phyloP scores from a whole-genome alignment of 2,797 vertebrate species.

The Brotula barbata region DNA sequence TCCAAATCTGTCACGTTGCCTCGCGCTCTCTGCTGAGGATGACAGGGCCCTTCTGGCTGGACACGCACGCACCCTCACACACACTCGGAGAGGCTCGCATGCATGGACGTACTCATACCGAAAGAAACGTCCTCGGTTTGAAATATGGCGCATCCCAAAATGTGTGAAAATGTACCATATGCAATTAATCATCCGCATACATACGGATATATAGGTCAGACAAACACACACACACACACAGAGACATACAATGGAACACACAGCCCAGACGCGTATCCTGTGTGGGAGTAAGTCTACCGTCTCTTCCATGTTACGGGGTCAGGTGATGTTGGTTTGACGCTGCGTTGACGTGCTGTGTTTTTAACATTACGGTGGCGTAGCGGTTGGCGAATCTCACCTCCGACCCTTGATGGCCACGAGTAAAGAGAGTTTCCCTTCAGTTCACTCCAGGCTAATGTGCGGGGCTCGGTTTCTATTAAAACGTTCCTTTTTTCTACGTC shows the following conservation, averaged over 20 bases:
- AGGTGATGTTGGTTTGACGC: too few species aligned
- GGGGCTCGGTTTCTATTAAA: slow-evolving; percentile 13
- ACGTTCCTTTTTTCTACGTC: slow-evolving; percentile 4
- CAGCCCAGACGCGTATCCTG: not conserved
- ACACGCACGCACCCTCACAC: slow-evolving; percentile 8
- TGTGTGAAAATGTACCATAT: not conserved
- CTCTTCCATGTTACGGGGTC: too few species aligned
- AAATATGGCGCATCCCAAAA: too few species aligned
- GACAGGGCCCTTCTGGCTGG: slow-evolving; percentile 46
- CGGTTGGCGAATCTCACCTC: not conserved
- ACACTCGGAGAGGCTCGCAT: not conserved
- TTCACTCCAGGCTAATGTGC: slow-evolving; percentile 1
- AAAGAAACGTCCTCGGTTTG: not conserved
- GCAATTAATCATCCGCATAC: not conserved
- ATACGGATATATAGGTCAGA: not conserved
- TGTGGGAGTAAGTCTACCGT: too few species aligned
- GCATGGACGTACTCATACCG: not conserved
- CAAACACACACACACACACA: not conserved
- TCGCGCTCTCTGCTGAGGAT: slow-evolving; percentile 30
- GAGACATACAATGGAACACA: not conserved
- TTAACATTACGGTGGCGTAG: not conserved
- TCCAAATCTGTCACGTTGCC: slow-evolving; percentile 69
- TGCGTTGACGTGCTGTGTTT: too few species aligned
- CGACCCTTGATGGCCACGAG: not conserved
- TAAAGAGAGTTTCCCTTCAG: not conserved